Conservation (phyloP, 37 sponge, comb jelly and placozoan species). For the Cladorhizidae sp. region DNA sequence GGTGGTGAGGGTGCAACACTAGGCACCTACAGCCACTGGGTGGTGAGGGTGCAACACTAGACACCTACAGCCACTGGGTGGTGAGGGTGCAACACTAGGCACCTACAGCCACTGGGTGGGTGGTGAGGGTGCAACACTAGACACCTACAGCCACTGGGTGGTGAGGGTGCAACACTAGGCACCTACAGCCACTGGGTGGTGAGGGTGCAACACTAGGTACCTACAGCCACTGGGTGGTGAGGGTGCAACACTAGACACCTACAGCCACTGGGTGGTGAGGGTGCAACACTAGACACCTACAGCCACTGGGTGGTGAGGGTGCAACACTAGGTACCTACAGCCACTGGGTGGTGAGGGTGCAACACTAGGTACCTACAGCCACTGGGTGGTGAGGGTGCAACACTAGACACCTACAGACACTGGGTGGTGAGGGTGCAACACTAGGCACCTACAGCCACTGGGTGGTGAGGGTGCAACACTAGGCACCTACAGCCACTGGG, state of each 20-base stretch:
- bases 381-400: conserved; percentile 7
- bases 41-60: neutral
- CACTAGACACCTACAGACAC: no score
- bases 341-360: no score
- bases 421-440: no score
- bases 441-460: conserved; percentile 10
- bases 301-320: conserved; percentile 4
- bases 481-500: no score
- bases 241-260: conserved; percentile 12
- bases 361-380: neutral
- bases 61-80: conserved; percentile 3
- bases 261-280: no score
- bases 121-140: neutral
- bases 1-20: neutral
- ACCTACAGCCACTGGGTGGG: no score
- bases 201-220: neutral
- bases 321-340: neutral
- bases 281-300: neutral
- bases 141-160: conserved; percentile 3
- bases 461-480: neutral
- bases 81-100: conserved; percentile 8
- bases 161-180: conserved; percentile 8
- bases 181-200: no score
- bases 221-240: neutral
- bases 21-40: no score